Conservation (phyloP, 2,888 invertebrate genomes). For the Griposia aprilina region DNA sequence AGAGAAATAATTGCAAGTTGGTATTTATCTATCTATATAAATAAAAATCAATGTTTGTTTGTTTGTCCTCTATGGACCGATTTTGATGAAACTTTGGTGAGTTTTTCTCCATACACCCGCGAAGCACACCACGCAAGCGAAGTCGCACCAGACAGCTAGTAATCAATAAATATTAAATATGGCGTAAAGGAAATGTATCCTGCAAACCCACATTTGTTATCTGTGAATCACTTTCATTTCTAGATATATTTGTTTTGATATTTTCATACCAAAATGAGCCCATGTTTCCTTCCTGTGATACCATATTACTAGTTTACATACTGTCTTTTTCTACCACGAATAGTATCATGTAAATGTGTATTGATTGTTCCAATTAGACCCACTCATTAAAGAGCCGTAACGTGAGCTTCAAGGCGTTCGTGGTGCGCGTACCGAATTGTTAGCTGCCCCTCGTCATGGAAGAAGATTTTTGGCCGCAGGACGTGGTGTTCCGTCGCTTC, state of each 20-base stretch:
- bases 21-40: too few relatives aligned
- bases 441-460: too few relatives aligned
- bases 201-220: conserved; percentile 42
- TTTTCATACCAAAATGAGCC: conserved; percentile 3
- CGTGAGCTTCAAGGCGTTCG: too few relatives aligned
- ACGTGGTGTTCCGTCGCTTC: not conserved
- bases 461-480: too few relatives aligned
- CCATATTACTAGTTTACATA: not conserved
- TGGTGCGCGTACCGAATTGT: too few relatives aligned
- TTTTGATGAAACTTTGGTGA: too few relatives aligned
- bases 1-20: not conserved
- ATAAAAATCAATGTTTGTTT: too few relatives aligned
- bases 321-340: not conserved
- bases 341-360: not conserved
- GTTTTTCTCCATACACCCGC: too few relatives aligned
- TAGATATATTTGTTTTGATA: conserved; percentile 8
- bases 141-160: too few relatives aligned
- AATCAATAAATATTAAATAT: conserved; percentile 17
- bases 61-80: too few relatives aligned
- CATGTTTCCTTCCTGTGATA: conserved; percentile 16
- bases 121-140: too few relatives aligned
- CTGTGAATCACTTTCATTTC: conserved; percentile 44
- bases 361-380: not conserved
- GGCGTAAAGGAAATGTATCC: conserved; percentile 41
- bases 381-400: not conserved